Base-by-base conservation (phyloP, 2,888 invertebrate species). In the Mechanitis messenoides region DNA sequence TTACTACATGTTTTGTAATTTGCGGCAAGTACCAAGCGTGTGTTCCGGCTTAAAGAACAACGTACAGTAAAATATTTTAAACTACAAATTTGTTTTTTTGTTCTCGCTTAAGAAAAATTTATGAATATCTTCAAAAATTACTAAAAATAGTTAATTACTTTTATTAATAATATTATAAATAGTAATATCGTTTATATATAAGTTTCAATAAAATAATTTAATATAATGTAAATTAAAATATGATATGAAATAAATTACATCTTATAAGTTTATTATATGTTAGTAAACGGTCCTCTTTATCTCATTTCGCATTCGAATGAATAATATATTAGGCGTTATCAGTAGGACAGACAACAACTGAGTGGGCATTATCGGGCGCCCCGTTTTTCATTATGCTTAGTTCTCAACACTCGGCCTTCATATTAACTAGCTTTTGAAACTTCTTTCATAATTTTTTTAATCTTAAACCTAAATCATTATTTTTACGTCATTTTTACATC, bases 281-380 rank as follows among this genome's bases (percentile, higher is more conserved):
- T 50, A 74, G 63, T 83, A 73, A 70, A 70, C 75, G 78, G 63
- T 68, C 66, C 66, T 62, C 78, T 72, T 82, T 76, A 78, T 60
- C 78, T 79, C 83, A 83, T 84, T 78, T 78, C 73, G 80, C 85
- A 85, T 83, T 83, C 76, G 69, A 79, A 75, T 79, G 87, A 87
- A 88, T 50, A 50, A 50, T 87, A 85, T 81, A 87, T 89, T 87
- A 86, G 69, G 57, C 69, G 77, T 83, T 89, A 89, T 88, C 89
- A 79, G 69, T 74, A 68, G 79, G 74, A 74, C 76, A 69, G 75
- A 71, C 78, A 76, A 76, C 83, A 76, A 72, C 70, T 71, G 86
- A 83, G 87, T 88, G 88, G 88, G 88, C 79, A 86, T 78, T 84
- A 85, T 87, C 85, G 74, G 71, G 61, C 66, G 67, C 67, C 71